phyloP scores from a whole-genome alignment of 2,888 invertebrate genomes.

The Trachelus stipa region DNA sequence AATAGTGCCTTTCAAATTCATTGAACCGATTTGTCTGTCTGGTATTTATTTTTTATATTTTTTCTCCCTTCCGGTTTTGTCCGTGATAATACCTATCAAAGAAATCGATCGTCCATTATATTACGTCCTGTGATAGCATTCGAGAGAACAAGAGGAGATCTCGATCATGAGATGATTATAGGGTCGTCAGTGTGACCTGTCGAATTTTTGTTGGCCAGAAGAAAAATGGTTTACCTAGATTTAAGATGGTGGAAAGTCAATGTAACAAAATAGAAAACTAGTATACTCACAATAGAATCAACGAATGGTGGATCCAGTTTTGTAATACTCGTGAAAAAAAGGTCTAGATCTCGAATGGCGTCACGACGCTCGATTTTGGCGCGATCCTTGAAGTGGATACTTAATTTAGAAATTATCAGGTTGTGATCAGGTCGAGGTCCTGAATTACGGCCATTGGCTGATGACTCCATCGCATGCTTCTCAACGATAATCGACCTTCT shows the following conservation, averaged over 20 bases:
- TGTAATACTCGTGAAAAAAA: not conserved
- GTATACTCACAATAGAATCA: not conserved
- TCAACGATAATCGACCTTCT: conserved; percentile 39
- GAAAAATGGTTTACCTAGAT: not conserved
- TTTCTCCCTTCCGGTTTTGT: not conserved
- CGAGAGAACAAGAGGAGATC: not conserved
- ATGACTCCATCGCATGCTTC: conserved; percentile 36
- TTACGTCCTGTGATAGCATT: not conserved
- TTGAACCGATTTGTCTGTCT: not conserved
- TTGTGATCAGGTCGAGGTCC: conserved; percentile 28
- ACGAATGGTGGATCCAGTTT: not conserved
- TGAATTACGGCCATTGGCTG: conserved; percentile 18
- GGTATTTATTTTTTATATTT: not conserved
- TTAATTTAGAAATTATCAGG: conserved; percentile 36
- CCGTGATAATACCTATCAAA: not conserved
- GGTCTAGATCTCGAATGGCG: not conserved
- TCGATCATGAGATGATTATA: not conserved
- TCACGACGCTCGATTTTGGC: not conserved
- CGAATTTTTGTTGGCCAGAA: not conserved
- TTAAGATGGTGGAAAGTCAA: not conserved
- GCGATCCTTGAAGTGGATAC: not conserved
- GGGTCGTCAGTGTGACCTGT: not conserved
- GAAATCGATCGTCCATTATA: not conserved
- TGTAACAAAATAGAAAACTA: not conserved
- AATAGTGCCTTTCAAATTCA: not conserved